A percentile compares a stretch with the other conserved stretches of the same genome.
These are phyloP conservation scores for Crambe crambe DNA, from an alignment of 37 sponge, comb jelly and placozoan species.

Conservation along the genomic window DNA sequence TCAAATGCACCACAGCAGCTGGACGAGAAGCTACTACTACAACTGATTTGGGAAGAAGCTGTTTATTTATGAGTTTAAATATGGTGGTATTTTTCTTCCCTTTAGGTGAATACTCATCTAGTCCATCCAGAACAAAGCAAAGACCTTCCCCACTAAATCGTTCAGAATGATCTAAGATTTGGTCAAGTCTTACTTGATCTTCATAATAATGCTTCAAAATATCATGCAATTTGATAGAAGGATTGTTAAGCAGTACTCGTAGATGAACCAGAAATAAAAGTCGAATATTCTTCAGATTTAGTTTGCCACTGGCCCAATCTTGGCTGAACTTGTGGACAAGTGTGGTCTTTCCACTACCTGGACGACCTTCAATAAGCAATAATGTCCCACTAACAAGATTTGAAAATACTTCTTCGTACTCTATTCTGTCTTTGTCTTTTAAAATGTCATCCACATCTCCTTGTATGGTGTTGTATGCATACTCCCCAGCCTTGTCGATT, in stretches of 20 bases:
- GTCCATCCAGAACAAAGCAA: conserved; percentile 27
- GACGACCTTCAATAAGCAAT: conserved; percentile 19
- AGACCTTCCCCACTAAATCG: neutral
- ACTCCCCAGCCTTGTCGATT: neutral
- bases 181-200: neutral
- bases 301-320: conserved; percentile 15
- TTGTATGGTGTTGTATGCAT: neutral
- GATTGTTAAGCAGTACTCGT: neutral
- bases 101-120: conserved; percentile 15
- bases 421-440: neutral
- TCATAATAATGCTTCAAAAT: neutral
- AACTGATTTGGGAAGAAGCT: neutral
- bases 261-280: conserved; percentile 4
- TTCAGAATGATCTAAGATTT: neutral
- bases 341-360: conserved; percentile 37
- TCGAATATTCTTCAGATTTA: neutral
- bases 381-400: neutral
- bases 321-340: conserved; percentile 11
- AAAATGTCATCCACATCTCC: conserved; percentile 14
- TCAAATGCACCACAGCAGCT: neutral
- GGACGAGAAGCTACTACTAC: conserved; percentile 28
- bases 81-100: neutral
- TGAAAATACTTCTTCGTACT: conserved; percentile 1
- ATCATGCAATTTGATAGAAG: neutral
- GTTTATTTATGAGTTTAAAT: neutral